Evolutionary conservation across 2,888 invertebrate genomes (phyloP).

Genomic region (Spodoptera littoralis): DNA sequence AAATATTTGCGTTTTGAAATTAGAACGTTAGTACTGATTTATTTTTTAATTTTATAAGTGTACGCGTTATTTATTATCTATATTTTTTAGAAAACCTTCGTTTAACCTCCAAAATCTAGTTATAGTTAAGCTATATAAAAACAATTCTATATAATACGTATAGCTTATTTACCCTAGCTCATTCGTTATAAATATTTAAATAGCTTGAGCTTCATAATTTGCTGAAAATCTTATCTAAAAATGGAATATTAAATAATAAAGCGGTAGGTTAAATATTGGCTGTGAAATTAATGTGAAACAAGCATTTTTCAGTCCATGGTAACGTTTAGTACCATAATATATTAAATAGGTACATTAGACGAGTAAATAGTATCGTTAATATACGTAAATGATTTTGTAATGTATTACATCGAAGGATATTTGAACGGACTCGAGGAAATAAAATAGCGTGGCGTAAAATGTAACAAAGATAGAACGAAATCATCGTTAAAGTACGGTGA

Average conservation of each 20-base stretch:
- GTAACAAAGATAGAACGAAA: too few relatives aligned
- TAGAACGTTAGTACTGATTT: too few relatives aligned
- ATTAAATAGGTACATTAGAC: constrained; percentile 35
- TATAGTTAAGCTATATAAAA: constrained; percentile 10
- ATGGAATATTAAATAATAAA: constrained; percentile 37
- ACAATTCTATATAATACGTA: constrained; percentile 9
- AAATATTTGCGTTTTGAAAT: too few relatives aligned
- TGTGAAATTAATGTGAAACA: constrained; percentile 81
- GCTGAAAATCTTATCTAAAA: constrained; percentile 15
- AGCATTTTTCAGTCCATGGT: constrained; percentile 76
- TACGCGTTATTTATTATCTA: neutral
- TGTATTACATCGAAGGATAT: constrained; percentile 31
- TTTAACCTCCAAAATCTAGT: constrained; percentile 3
- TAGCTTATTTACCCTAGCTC: constrained; percentile 8
- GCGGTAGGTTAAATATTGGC: constrained; percentile 81
- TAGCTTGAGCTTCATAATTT: constrained; percentile 30
- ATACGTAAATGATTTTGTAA: constrained; percentile 36
- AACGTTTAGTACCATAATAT: constrained; percentile 52
- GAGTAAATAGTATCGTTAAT: constrained; percentile 37
- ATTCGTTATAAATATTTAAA: constrained; percentile 6
- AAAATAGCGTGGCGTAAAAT: too few relatives aligned
- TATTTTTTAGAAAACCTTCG: neutral
- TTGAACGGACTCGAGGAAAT: too few relatives aligned
- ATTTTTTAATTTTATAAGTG: too few relatives aligned
- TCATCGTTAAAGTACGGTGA: too few relatives aligned